A percentile compares a stretch with the other conserved stretches of the same genome.
Conservation (phyloP, 2,797 vertebrate species). For the Alfaro cultratus region DNA sequence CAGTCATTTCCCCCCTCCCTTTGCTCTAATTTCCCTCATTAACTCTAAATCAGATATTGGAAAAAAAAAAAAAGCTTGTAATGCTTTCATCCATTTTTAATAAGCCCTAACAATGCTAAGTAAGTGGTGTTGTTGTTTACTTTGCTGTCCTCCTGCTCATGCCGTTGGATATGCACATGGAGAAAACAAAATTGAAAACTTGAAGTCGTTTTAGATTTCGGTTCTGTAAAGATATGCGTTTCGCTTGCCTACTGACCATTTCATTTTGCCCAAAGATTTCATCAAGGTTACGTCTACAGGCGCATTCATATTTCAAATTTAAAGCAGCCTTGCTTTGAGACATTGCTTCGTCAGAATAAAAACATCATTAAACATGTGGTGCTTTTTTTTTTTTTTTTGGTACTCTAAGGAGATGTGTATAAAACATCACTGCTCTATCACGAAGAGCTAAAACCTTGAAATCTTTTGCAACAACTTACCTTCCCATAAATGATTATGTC, state of each 20-base stretch:
- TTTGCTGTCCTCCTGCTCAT: not conserved
- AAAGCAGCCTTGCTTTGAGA: not conserved
- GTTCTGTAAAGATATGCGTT: not conserved
- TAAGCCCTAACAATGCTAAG: conserved; percentile 48
- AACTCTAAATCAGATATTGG: conserved; percentile 66
- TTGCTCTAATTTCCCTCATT: conserved; percentile 66
- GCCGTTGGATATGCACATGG: not conserved
- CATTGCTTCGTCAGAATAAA: not conserved
- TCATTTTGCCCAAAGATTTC: not conserved
- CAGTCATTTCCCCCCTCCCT: conserved; percentile 20
- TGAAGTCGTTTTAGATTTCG: not conserved
- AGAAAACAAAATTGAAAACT: not conserved
- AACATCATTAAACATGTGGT: not conserved
- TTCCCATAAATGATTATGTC: no score
- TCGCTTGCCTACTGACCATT: not conserved
- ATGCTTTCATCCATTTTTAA: conserved; percentile 72
- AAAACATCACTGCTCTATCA: not conserved
- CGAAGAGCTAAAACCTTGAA: not conserved
- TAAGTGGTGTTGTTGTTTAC: conserved; percentile 25
- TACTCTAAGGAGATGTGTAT: not conserved
- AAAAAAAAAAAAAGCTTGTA: conserved; percentile 29
- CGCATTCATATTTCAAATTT: not conserved
- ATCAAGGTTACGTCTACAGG: not conserved
- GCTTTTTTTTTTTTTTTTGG: no score
- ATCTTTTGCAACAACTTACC: not conserved